Conservation (phyloP, 2,113 vertebrate species). For the Ondatra zibethicus region DNA sequence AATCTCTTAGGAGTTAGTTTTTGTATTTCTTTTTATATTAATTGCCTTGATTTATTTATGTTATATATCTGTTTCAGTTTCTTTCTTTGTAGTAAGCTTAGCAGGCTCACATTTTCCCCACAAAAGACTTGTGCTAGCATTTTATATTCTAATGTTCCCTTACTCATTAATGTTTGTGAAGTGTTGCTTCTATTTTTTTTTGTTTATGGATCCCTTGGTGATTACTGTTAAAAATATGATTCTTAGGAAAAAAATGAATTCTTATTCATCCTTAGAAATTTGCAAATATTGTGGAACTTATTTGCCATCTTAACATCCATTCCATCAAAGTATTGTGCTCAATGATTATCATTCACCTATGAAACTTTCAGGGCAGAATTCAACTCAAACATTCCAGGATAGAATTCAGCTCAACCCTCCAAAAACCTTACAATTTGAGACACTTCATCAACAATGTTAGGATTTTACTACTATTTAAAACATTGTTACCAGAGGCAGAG, state of each 20-base stretch:
- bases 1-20: neutral
- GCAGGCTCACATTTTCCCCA: neutral
- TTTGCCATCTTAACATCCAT: neutral
- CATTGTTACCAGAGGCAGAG: no score
- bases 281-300: neutral
- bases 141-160: neutral
- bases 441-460: neutral
- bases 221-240: neutral
- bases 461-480: neutral
- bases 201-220: neutral
- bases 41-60: neutral
- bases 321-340: slow-evolving; percentile 27
- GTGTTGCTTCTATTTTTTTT: neutral
- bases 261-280: neutral
- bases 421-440: neutral
- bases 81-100: neutral
- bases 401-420: neutral
- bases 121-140: neutral
- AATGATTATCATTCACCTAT: neutral
- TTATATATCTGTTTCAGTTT: neutral
- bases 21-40: neutral
- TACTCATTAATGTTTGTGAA: slow-evolving; percentile 26
- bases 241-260: neutral
- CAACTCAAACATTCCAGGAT: neutral
- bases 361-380: neutral